Evolutionary conservation across 2,113 vertebrate genomes (phyloP).

Genomic region (Seriola aureovittata): DNA sequence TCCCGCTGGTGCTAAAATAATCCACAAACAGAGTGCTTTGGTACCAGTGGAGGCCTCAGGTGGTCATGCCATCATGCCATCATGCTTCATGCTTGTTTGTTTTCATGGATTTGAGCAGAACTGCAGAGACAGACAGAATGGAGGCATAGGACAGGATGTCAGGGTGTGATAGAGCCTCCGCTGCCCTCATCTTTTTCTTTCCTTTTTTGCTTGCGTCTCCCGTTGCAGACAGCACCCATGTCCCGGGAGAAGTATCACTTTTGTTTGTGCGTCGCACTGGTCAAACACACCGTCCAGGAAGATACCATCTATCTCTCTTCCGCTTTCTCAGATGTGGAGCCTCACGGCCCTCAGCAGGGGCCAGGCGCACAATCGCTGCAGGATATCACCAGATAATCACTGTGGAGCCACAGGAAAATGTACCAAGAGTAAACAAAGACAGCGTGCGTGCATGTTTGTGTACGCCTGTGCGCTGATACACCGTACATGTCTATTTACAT

Average conservation of each 20-base stretch:
- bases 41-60: slow-evolving; percentile 2
- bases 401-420: slow-evolving; percentile 67
- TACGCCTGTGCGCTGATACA: not conserved
- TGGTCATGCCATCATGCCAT: no score
- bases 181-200: slow-evolving; percentile 11
- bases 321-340: slow-evolving; percentile 36
- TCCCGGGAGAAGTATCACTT: slow-evolving; percentile 39
- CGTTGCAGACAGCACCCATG: slow-evolving; percentile 28
- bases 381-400: slow-evolving; percentile 68
- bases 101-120: slow-evolving; percentile 43
- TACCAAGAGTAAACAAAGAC: slow-evolving; percentile 47
- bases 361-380: slow-evolving; percentile 46
- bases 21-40: slow-evolving; percentile 23
- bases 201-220: not conserved
- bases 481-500: not conserved
- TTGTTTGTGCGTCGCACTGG: slow-evolving; percentile 51
- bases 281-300: slow-evolving; percentile 46
- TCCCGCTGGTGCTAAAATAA: slow-evolving; percentile 52
- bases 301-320: slow-evolving; percentile 64
- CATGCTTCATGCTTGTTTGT: slow-evolving; percentile 30
- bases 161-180: slow-evolving; percentile 49
- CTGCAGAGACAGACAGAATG: slow-evolving; percentile 31
- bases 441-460: slow-evolving; percentile 17
- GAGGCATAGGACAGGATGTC: slow-evolving; percentile 44
- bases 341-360: slow-evolving; percentile 19